Evolutionary conservation across 2,797 vertebrate genomes (phyloP).

Genomic region (Onychomys leucogaster): DNA sequence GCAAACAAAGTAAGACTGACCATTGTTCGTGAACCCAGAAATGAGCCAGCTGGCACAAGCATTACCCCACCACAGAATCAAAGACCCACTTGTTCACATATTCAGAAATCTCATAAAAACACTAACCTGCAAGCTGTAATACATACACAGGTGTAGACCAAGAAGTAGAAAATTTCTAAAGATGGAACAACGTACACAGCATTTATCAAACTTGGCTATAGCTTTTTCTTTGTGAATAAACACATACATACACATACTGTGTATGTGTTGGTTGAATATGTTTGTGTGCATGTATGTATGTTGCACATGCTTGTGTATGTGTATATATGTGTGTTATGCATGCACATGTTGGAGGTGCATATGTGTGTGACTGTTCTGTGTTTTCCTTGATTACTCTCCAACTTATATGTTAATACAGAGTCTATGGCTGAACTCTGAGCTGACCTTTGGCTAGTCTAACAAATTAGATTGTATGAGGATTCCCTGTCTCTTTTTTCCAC

Average conservation of each 20-base stretch:
- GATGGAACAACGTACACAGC: neutral
- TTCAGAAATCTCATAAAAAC: neutral
- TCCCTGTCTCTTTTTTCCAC: neutral
- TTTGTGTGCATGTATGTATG: neutral
- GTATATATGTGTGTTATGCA: neutral
- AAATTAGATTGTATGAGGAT: neutral
- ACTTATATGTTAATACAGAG: neutral
- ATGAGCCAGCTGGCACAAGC: neutral
- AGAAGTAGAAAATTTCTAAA: neutral
- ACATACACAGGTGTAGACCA: neutral
- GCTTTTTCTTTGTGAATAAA: neutral
- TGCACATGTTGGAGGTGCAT: neutral
- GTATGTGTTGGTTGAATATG: neutral
- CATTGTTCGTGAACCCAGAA: neutral
- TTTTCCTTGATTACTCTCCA: neutral
- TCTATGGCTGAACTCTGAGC: neutral
- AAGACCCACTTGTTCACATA: neutral
- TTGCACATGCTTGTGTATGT: neutral
- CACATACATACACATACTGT: neutral
- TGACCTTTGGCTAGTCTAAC: neutral
- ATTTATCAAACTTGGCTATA: neutral
- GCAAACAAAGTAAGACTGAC: neutral
- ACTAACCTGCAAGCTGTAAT: neutral
- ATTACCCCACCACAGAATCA: neutral
- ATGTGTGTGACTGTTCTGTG: neutral